Conservation (phyloP, 1,140 invertebrate species). For the Zaprionus camerounensis region DNA sequence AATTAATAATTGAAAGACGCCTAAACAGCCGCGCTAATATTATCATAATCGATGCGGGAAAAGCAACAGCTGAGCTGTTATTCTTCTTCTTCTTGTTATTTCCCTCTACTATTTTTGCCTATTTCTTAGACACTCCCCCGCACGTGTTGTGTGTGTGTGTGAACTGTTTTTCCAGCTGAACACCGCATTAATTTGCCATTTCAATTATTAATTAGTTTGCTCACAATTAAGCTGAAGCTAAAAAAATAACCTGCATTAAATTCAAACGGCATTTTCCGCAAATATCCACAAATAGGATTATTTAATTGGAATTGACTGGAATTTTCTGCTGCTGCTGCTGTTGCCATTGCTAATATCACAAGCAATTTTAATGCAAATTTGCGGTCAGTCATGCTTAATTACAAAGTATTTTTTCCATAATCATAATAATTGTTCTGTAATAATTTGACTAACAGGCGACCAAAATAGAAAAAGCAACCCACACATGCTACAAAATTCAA, state of each 20-base stretch:
- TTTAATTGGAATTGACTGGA: conserved; percentile 1
- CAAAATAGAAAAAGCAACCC: conserved; percentile 6
- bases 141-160: not conserved
- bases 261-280: conserved; percentile 49
- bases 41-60: conserved; percentile 56
- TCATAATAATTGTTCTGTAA: conserved; percentile 64
- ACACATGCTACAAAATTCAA: conserved; percentile 38
- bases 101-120: not conserved
- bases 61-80: conserved; percentile 20
- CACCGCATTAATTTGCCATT: conserved; percentile 52
- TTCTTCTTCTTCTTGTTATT: not conserved
- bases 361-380: conserved; percentile 72
- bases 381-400: conserved; percentile 77
- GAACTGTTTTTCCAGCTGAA: conserved; percentile 29
- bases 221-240: conserved; percentile 21
- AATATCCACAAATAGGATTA: conserved; percentile 68
- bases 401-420: conserved; percentile 47
- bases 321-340: conserved; percentile 9
- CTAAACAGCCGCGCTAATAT: conserved; percentile 34
- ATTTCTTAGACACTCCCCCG: not conserved
- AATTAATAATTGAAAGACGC: conserved; percentile 65
- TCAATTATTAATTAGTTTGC: conserved; percentile 64
- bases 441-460: conserved; percentile 38
- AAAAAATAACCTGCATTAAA: conserved; percentile 36
- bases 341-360: conserved; percentile 54